Evolutionary conservation across 1,140 invertebrate genomes (phyloP), one percentile per base, ranked within the genome.

Genomic region (Zaprionus ornatus): DNA sequence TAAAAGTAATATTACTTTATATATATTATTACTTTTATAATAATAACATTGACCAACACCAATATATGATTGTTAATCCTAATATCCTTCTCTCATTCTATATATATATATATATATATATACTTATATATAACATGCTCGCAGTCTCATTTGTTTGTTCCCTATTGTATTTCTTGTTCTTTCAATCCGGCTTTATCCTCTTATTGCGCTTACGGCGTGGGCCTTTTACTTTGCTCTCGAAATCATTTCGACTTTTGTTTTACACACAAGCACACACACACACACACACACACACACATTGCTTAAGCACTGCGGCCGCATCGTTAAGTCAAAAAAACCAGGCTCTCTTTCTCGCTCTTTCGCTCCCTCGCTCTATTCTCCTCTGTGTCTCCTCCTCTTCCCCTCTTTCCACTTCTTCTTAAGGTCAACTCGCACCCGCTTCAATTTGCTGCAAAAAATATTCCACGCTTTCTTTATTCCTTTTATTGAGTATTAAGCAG

Each of bases 201-300:
- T 52, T 67, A 54, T 63, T 66, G 15, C 21, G 37, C 54, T 57
- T 48, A 29, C 61, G 27, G 54, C 25, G 6, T 63, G 35, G 45
- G 48, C 40, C 17, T 32, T 25, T 21, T 32, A 19, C 35, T 61
- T 60, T 32, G 72, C 50, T 76, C 29, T 80, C 64, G 79, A 86
- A 85, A 82, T 86, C 65, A 85, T 86, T 86, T 82, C 42, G 72
- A 65, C 61, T 79, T 75, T 75, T 55, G 63, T 54, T 65, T 64
- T 65, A 59, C 37, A 55, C 23, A 54, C 5, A 37, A 3, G 54
- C 29, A 37, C 45, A 52, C 19, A 59, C 45, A 59, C 63, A 60
- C 35, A 42, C 55, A 60, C 55, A 32, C 13, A 52, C 59, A 42
- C 48, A 42, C 32, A 3, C 3, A n/a, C 48, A 19, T 13, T 10